Percentiles rank a stretch among this genome's conserved stretches.
These are phyloP conservation scores for Sarcophaga caerulescens DNA, from an alignment of 2,888 invertebrate species.

Conservation along the genomic window DNA sequence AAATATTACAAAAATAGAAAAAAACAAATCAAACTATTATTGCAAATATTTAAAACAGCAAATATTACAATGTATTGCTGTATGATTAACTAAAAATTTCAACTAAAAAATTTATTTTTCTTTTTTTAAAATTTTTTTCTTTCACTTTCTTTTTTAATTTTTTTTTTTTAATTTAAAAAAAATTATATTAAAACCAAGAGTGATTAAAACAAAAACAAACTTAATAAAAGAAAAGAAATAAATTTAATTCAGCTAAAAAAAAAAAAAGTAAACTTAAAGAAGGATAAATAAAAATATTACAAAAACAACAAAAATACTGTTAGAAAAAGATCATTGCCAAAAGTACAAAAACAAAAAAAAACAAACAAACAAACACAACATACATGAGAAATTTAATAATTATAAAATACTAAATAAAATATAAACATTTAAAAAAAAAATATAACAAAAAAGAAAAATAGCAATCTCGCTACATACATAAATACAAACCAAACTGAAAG, in stretches of 20 bases:
- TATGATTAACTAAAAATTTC: too few species aligned
- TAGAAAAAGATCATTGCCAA: constrained; percentile 80
- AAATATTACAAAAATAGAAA: constrained; percentile 26
- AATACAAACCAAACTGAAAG: constrained; percentile 72
- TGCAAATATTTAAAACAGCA: neutral
- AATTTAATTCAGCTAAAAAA: constrained; percentile 56
- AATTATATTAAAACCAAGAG: constrained; percentile 66
- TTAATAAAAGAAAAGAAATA: constrained; percentile 27
- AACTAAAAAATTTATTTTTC: too few species aligned
- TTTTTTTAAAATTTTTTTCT: too few species aligned
- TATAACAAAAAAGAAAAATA: constrained; percentile 47
- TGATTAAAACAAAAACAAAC: constrained; percentile 66
- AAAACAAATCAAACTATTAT: neutral
- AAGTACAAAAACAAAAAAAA: constrained; percentile 44
- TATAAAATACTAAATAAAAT: constrained; percentile 62
- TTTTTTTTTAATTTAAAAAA: constrained; percentile 32
- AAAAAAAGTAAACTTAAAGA: constrained; percentile 41
- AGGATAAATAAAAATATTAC: constrained; percentile 40
- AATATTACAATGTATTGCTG: too few species aligned
- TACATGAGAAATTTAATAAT: constrained; percentile 60
- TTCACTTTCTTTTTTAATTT: neutral
- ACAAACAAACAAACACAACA: constrained; percentile 75
- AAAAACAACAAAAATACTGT: constrained; percentile 72
- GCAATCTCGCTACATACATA: constrained; percentile 67
- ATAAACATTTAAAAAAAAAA: constrained; percentile 72